Base-by-base conservation (phyloP, 2,113 vertebrate species). In the Vireo altiloquus region DNA sequence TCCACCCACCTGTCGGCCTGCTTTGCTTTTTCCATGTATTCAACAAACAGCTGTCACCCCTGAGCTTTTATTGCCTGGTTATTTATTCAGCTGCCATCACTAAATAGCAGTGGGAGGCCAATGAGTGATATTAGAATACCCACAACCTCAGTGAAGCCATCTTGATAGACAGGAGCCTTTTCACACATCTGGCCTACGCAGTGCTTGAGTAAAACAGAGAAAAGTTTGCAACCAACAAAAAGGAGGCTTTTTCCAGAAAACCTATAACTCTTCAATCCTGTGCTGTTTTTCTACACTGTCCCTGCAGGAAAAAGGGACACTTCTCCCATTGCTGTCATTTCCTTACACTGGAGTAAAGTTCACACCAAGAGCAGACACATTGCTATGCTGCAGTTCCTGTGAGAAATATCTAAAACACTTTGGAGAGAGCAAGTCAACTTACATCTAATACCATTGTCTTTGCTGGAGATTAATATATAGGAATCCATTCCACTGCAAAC, bases 11-110 rank as follows among this genome's bases (percentile, higher is more conserved):
- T 86, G 85, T 59, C 4, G 5, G 27, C 39, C 76, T 90, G 49
- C 56, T 95, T 81, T 83, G 82, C 42, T 92, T 61, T 75, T 86
- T 75, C 81, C 46, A 82, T 31, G 64, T 64, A 81, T 64, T 84
- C 69, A 92, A 94, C 74, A 89, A 92, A 89, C 94, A 92, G 81
- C 93, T 96, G 95, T 89, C 93, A 95, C 71, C 59, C 46, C 42
- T 59, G 59, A 92, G 93, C 86, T 95, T 92, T 96, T 89, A 87
- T 79, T 95, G 86, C 88, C 76, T 95, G 40, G 28, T 96, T 94
- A 95, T 93, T 96, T 94, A 94, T 96, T 92, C 92, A 92, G 82
- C 86, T 96, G 94, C 54, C 92, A 93, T 56, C 72, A 28, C 80
- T 92, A 93, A 96, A 93, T 35, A 94, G 76, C 82, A 75, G 68